These are phyloP conservation scores for Argyresthia albistria DNA, from an alignment of 2,888 invertebrate genomes.

Conservation along the genomic window DNA sequence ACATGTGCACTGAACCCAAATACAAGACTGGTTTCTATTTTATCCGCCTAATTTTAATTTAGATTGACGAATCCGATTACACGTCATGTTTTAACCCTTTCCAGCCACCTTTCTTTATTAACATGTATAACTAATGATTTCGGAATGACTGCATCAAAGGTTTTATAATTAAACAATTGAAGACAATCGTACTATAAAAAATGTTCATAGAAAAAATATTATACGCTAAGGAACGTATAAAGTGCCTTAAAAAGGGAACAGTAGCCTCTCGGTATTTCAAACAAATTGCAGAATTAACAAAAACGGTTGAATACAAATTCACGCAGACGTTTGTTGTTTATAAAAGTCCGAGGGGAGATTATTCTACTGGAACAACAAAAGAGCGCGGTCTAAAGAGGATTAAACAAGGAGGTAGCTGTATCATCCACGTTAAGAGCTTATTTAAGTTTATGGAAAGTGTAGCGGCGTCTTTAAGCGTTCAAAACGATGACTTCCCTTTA, in stretches of 20 bases:
- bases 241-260: too few species aligned
- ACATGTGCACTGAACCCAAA: constrained; percentile 37
- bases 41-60: constrained; percentile 63
- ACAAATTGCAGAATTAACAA: constrained; percentile 43
- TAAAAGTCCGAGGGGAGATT: constrained; percentile 47
- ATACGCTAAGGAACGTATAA: too few species aligned
- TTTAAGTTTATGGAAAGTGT: constrained; percentile 66
- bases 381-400: constrained; percentile 56
- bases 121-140: background rate
- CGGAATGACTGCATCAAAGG: too few species aligned
- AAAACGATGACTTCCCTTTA: constrained; percentile 56
- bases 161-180: too few species aligned
- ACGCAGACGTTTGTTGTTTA: constrained; percentile 39
- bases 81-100: constrained; percentile 35
- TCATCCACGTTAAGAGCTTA: constrained; percentile 61
- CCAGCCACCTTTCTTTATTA: constrained; percentile 20
- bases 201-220: too few species aligned
- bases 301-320: constrained; percentile 39
- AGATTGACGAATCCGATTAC: constrained; percentile 64
- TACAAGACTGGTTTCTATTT: constrained; percentile 15
- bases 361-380: constrained; percentile 57
- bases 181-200: too few species aligned
- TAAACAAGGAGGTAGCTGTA: constrained; percentile 58
- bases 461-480: constrained; percentile 51
- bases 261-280: constrained; percentile 3